Percentiles rank a stretch among this genome's conserved stretches.
Evolutionary conservation across 1,140 invertebrate species (phyloP).

Genomic region (Brachionus plicatilis): DNA sequence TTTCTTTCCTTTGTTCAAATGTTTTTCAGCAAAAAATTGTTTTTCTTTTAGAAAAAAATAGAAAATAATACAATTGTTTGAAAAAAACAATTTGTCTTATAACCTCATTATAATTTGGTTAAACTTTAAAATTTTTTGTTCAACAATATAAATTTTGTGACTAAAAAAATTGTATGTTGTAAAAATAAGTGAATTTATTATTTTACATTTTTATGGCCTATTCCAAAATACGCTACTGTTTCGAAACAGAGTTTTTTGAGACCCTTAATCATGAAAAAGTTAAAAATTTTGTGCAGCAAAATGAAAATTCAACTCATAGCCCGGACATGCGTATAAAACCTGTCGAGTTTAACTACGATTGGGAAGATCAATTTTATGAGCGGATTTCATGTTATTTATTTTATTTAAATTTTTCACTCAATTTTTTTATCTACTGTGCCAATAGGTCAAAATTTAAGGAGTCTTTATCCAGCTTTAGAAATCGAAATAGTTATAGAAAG

Average conservation of each 20-base stretch:
- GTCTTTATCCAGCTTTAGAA: neutral
- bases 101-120: no score
- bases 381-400: neutral
- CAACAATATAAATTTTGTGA: no score
- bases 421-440: constrained; percentile 28
- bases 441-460: constrained; percentile 5
- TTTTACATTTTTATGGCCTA: neutral
- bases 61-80: no score
- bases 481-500: neutral
- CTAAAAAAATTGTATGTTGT: no score
- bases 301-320: neutral
- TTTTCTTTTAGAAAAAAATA: no score
- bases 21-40: no score
- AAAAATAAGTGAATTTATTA: no score
- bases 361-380: neutral
- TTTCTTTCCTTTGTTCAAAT: no score
- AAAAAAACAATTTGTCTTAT: no score
- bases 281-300: neutral
- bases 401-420: constrained; percentile 27
- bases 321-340: neutral
- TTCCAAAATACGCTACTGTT: neutral
- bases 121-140: no score
- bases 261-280: neutral
- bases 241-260: neutral
- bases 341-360: neutral